Evolutionary conservation across 2,888 invertebrate species (phyloP).

Genomic region (Maniola hyperantus): DNA sequence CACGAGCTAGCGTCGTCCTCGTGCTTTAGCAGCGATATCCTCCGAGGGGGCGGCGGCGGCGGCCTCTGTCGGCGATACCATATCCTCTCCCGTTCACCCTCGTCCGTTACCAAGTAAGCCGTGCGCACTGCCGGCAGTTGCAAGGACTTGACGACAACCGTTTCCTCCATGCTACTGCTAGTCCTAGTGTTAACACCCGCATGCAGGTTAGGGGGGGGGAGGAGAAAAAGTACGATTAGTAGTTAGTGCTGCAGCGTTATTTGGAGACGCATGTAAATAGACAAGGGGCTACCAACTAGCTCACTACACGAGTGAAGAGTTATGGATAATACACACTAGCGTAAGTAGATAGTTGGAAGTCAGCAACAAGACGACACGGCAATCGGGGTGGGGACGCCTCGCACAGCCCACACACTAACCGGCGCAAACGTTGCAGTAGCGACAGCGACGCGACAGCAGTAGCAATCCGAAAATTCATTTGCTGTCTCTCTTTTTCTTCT

Average conservation of each 20-base stretch:
- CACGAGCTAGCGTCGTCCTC: constrained; percentile 55
- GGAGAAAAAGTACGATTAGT: constrained; percentile 41
- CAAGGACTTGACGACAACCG: constrained; percentile 64
- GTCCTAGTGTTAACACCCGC: constrained; percentile 60
- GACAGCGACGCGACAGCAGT: too few relatives aligned
- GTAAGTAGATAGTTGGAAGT: too few relatives aligned
- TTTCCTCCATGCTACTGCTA: constrained; percentile 61
- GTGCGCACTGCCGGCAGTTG: constrained; percentile 68
- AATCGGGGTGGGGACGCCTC: too few relatives aligned
- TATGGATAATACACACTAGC: too few relatives aligned
- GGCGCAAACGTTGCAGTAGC: too few relatives aligned
- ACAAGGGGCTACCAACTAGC: constrained; percentile 4
- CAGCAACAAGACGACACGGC: too few relatives aligned
- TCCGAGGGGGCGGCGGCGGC: constrained; percentile 70
- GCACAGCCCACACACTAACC: too few relatives aligned
- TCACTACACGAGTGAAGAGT: neutral
- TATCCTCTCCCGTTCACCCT: constrained; percentile 39
- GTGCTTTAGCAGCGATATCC: constrained; percentile 66
- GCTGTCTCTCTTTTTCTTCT: too few relatives aligned
- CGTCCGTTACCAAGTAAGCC: constrained; percentile 58
- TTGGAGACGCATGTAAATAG: constrained; percentile 19
- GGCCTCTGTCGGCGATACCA: constrained; percentile 57
- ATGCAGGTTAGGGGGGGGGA: constrained; percentile 60
- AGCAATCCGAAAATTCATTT: too few relatives aligned
- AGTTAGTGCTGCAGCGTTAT: constrained; percentile 37